A percentile compares a stretch with the other conserved stretches of the same genome.
phyloP scores from a whole-genome alignment of 1,140 invertebrate genomes.

The Carcinoscorpius rotundicauda region DNA sequence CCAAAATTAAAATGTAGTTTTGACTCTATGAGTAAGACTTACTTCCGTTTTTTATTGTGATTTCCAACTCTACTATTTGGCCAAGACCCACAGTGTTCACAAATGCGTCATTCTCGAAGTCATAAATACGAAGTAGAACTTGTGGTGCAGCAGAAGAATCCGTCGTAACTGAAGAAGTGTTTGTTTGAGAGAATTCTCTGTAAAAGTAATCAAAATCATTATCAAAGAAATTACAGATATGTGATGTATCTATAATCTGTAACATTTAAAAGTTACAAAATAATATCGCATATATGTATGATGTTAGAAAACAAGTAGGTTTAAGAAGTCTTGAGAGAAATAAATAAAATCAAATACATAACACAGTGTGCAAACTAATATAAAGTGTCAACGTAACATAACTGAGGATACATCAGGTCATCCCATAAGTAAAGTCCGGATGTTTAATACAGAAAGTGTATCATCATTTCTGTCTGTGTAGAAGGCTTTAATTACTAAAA shows the following conservation, averaged over 20 bases:
- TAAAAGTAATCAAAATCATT: background rate
- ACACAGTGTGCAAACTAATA: too few species aligned
- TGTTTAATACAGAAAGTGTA: too few species aligned
- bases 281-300: too few species aligned
- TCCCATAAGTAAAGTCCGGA: too few species aligned
- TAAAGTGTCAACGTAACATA: too few species aligned
- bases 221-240: background rate
- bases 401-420: too few species aligned
- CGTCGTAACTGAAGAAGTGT: constrained; percentile 3
- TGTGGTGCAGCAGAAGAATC: constrained; percentile 8
- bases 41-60: constrained; percentile 17
- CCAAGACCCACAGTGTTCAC: constrained; percentile 16
- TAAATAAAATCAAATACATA: too few species aligned
- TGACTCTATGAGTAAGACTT: constrained; percentile 3
- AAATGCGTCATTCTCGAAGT: constrained; percentile 19
- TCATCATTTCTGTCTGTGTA: too few species aligned
- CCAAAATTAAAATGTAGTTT: background rate
- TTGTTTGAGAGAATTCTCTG: background rate
- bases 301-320: too few species aligned
- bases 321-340: too few species aligned
- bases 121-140: constrained; percentile 14
- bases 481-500: too few species aligned
- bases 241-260: background rate
- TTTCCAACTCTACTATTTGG: constrained; percentile 16
- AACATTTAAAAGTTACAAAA: too few species aligned